Conservation (phyloP, 2,797 vertebrate species). For the Bradypodion pumilum region DNA sequence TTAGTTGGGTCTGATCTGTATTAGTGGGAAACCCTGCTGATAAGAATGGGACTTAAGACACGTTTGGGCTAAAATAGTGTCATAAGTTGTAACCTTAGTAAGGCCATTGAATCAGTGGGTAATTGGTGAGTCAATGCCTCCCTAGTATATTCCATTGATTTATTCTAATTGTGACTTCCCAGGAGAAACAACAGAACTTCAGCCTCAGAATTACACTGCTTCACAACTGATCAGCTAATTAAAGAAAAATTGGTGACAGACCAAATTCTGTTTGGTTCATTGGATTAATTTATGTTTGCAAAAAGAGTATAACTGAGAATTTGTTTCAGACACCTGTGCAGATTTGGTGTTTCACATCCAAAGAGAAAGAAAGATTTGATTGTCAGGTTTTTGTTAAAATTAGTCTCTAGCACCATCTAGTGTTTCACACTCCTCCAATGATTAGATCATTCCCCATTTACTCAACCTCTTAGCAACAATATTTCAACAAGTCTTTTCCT, state of each 20-base stretch:
- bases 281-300: neutral
- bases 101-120: no score
- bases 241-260: neutral
- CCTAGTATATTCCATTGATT: no score
- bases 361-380: rapidly evolving
- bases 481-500: neutral
- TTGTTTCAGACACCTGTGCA: neutral
- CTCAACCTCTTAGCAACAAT: neutral
- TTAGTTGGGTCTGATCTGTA: neutral
- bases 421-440: conserved; percentile 31
- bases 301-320: neutral
- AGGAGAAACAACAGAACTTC: no score
- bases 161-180: no score
- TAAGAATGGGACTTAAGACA: neutral
- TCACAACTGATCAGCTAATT: neutral
- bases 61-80: no score
- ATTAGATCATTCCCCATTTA: neutral
- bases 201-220: neutral
- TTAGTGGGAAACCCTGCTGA: neutral
- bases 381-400: conserved; percentile 20
- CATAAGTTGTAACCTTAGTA: no score
- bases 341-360: neutral
- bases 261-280: neutral
- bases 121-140: no score
- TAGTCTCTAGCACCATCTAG: conserved; percentile 71